Evolutionary conservation across 2,888 invertebrate genomes (phyloP), one percentile per base, ranked within the genome.

Genomic region (Patella pellucida): DNA sequence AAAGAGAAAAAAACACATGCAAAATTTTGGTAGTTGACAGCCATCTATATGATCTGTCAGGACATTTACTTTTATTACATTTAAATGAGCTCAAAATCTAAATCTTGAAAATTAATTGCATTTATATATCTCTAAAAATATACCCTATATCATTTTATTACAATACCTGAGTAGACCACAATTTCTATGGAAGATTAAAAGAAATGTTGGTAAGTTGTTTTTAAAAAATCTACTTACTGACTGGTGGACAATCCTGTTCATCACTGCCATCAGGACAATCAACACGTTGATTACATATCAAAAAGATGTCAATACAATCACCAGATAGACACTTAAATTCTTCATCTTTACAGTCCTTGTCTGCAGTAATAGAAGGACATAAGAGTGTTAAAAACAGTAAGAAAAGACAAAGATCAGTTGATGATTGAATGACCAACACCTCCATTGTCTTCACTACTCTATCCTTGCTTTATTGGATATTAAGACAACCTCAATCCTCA

Each of bases 211-310:
- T 4, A 62, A 23, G 14, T 9, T 9, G 19, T 23, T 16, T 5
- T 12, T 15, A 31, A 72, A 72, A 52, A 52, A 23, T 19, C 19
- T 11, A 52, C 52, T 7, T 52, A 72, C 69, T 72, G 77, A 76
- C 72, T 75, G 72, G 51, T 72, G 79, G 77, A 92, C 97, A 98
- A 86, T 94, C 93, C 81, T 94, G 94, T 92, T 98, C 98, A 90
- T 98, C 98, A 0, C 96, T 96, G 62, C 95, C 94, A 91, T 98
- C 98, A 0, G 79, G 78, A 80, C 92, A 91, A 71, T 87, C 82
- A 23, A 78, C 76, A 11, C 76, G 31, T 9, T 80, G 94, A 81
- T 91, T 85, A 82, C 91, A 91, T 19, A 75, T 78, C 12, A 75
- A 50, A 41, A 23, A 91, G 1, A 73, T 69, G 5, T 73, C 68